These are phyloP conservation scores for Apocrypta bakeri DNA, from an alignment of 1,140 invertebrate species.

Conservation along the genomic window DNA sequence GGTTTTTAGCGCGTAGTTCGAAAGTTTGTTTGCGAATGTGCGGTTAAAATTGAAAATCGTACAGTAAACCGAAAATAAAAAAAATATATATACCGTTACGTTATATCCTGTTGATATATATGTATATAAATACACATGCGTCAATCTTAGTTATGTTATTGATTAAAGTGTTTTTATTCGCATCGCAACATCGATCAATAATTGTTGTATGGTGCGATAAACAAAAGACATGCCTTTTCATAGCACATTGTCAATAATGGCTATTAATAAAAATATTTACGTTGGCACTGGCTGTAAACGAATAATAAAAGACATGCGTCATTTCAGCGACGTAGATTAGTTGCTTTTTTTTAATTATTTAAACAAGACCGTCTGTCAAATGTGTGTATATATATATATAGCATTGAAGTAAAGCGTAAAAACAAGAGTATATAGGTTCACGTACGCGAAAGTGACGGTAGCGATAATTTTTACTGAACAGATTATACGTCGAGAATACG, in stretches of 20 bases:
- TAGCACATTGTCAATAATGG: not conserved
- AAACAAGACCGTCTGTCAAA: no score
- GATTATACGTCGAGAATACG: not conserved
- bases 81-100: not conserved
- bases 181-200: not conserved
- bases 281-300: not conserved
- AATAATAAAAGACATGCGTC: no score
- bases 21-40: no score
- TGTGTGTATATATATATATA: no score
- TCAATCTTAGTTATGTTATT: not conserved
- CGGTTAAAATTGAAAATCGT: no score
- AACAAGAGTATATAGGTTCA: not conserved
- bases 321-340: no score
- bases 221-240: not conserved
- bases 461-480: not conserved
- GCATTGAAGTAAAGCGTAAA: not conserved
- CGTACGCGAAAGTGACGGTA: conserved; percentile 8
- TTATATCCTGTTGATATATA: not conserved
- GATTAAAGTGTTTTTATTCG: not conserved
- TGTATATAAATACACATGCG: no score
- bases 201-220: not conserved
- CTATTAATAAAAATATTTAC: not conserved
- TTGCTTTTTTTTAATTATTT: no score
- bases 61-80: no score
- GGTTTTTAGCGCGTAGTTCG: no score